These are phyloP conservation scores for Pyrochroa serraticornis DNA, from an alignment of 2,888 invertebrate species.

Conservation along the genomic window DNA sequence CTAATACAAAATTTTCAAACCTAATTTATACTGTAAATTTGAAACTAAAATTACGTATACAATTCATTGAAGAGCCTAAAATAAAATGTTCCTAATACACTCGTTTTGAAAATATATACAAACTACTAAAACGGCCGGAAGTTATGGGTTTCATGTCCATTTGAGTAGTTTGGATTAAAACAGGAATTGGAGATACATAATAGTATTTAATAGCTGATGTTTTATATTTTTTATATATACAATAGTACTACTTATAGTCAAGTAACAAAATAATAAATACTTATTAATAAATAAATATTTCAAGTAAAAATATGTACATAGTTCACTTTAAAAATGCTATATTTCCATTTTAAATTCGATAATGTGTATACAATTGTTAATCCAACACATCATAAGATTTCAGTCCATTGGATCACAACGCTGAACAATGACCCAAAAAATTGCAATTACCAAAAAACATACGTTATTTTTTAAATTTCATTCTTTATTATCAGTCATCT, in stretches of 20 bases:
- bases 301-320: slow-evolving; percentile 13
- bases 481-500: slow-evolving; percentile 4
- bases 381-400: slow-evolving; percentile 18
- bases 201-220: not conserved
- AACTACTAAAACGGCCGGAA: too few species aligned
- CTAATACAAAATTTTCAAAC: slow-evolving; percentile 10
- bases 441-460: too few species aligned
- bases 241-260: slow-evolving; percentile 3
- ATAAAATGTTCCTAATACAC: slow-evolving; percentile 22
- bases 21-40: slow-evolving; percentile 1
- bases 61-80: slow-evolving; percentile 14
- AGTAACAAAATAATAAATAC: slow-evolving; percentile 22
- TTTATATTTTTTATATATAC: slow-evolving; percentile 8
- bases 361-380: slow-evolving; percentile 10
- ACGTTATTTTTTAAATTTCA: not conserved
- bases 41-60: slow-evolving; percentile 10
- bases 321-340: slow-evolving; percentile 10
- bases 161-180: too few species aligned
- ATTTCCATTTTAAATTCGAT: slow-evolving; percentile 13
- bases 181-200: too few species aligned
- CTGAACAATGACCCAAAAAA: slow-evolving; percentile 1
- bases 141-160: too few species aligned
- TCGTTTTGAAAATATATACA: slow-evolving; percentile 1
- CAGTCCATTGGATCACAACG: slow-evolving; percentile 18
- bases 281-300: slow-evolving; percentile 14